Conservation (phyloP, 2,797 vertebrate genomes). For the Oreortyx pictus region DNA sequence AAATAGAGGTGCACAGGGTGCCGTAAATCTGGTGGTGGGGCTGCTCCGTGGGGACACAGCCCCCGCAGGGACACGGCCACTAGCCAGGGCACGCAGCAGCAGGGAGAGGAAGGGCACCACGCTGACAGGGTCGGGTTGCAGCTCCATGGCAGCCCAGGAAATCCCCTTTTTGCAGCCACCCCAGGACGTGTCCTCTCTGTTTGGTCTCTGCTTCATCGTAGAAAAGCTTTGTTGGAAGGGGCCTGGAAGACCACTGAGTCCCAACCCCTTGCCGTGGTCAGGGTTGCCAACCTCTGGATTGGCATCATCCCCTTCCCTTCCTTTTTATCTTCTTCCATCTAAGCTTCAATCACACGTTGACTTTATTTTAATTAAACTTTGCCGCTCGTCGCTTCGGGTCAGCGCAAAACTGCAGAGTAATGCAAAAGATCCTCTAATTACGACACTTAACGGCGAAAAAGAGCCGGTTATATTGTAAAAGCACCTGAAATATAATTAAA, state of each 20-base stretch:
- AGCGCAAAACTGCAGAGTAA: not conserved
- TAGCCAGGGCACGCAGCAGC: not conserved
- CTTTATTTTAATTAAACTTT: constrained; percentile 50
- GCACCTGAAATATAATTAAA: constrained; percentile 12
- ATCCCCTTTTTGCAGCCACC: not conserved
- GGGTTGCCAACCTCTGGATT: too few species aligned
- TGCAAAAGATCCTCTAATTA: constrained; percentile 26
- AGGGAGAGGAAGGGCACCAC: not conserved
- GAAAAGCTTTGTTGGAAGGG: too few species aligned
- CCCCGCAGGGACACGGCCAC: not conserved
- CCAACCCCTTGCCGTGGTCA: too few species aligned
- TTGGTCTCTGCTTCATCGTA: not conserved
- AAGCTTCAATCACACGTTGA: not conserved
- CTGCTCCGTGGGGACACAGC: constrained; percentile 54
- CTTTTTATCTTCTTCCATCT: not conserved
- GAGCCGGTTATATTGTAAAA: not conserved
- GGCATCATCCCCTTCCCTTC: not conserved
- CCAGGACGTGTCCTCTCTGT: not conserved
- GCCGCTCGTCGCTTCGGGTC: constrained; percentile 22
- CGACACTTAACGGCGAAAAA: not conserved
- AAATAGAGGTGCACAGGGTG: constrained; percentile 91
- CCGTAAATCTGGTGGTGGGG: constrained; percentile 90
- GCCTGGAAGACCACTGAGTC: too few species aligned
- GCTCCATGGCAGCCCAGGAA: not conserved
- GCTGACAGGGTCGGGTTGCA: not conserved